These are phyloP conservation scores for Neopelma chrysocephalum DNA, from an alignment of 2,797 vertebrate genomes.

Conservation along the genomic window DNA sequence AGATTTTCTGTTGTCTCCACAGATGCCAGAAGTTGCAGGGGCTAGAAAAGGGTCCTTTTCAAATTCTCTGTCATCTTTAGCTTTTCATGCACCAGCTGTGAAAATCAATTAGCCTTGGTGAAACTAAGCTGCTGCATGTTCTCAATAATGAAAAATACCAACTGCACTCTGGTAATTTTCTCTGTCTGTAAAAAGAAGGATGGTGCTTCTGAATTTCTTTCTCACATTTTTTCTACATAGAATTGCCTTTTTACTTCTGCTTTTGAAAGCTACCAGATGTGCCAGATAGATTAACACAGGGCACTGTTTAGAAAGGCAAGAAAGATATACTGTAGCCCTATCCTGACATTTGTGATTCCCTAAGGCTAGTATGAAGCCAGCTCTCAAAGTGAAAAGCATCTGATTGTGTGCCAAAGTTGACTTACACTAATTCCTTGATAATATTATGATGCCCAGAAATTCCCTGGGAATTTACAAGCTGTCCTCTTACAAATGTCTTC, in stretches of 20 bases:
- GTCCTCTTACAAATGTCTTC: background rate
- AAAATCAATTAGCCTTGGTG: slow-evolving; percentile 73
- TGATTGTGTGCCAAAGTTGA: slow-evolving; percentile 24
- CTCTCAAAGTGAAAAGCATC: slow-evolving; percentile 57
- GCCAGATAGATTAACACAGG: slow-evolving; percentile 56
- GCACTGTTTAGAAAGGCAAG: slow-evolving; percentile 43
- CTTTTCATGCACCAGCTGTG: slow-evolving; percentile 65
- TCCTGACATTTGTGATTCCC: slow-evolving; percentile 65
- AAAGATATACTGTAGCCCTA: slow-evolving; percentile 22
- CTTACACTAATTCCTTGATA: slow-evolving; percentile 25
- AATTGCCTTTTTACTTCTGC: slow-evolving; percentile 53
- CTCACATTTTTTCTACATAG: background rate
- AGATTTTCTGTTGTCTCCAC: background rate
- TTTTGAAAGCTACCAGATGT: slow-evolving; percentile 73
- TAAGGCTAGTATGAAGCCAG: slow-evolving; percentile 36
- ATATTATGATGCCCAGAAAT: background rate
- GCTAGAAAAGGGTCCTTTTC: slow-evolving; percentile 52
- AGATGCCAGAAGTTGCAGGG: slow-evolving; percentile 11
- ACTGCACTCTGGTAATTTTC: slow-evolving; percentile 51
- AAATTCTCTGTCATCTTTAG: slow-evolving; percentile 55
- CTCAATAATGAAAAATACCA: slow-evolving; percentile 67
- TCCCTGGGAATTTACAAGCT: slow-evolving; percentile 42
- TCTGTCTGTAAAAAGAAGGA: slow-evolving; percentile 49
- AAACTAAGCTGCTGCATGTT: slow-evolving; percentile 52
- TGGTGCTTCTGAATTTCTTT: slow-evolving; percentile 57